phyloP scores from a whole-genome alignment of 2,113 vertebrate genomes.

The Chloropsis hardwickii region DNA sequence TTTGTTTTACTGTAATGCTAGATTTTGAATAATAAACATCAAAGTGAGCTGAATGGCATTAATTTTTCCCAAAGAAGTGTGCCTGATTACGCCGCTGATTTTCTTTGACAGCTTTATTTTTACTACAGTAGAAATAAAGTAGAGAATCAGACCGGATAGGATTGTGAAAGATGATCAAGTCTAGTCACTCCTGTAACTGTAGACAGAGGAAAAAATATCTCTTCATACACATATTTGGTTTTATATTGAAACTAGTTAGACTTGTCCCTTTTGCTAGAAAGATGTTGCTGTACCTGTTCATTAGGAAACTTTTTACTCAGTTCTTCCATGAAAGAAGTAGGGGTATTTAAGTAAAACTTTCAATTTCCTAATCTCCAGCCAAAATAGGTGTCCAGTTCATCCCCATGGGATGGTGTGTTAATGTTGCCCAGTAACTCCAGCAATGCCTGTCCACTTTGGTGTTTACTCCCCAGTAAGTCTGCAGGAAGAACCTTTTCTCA shows the following conservation, averaged over 20 bases:
- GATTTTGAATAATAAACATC: background rate
- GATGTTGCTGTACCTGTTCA: background rate
- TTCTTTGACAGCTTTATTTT: background rate
- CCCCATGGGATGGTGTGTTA: background rate
- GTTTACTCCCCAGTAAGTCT: background rate
- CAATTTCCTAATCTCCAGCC: background rate
- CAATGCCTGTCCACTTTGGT: background rate
- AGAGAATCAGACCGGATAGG: background rate
- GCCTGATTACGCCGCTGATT: fast-evolving
- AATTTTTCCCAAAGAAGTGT: background rate
- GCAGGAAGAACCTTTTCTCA: background rate
- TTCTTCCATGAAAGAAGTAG: background rate
- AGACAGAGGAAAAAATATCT: background rate
- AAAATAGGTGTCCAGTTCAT: background rate
- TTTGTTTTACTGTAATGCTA: background rate
- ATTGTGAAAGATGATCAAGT: background rate
- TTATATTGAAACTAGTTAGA: background rate
- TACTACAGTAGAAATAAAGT: background rate
- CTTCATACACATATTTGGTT: background rate
- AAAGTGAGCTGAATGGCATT: background rate
- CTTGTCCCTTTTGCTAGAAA: background rate
- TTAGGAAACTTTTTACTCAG: background rate
- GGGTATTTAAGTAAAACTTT: background rate
- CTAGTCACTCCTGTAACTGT: background rate
- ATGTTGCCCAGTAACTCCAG: fast-evolving